Base-by-base conservation (phyloP, 1,140 invertebrate species). In the Thaumatotibia leucotreta region DNA sequence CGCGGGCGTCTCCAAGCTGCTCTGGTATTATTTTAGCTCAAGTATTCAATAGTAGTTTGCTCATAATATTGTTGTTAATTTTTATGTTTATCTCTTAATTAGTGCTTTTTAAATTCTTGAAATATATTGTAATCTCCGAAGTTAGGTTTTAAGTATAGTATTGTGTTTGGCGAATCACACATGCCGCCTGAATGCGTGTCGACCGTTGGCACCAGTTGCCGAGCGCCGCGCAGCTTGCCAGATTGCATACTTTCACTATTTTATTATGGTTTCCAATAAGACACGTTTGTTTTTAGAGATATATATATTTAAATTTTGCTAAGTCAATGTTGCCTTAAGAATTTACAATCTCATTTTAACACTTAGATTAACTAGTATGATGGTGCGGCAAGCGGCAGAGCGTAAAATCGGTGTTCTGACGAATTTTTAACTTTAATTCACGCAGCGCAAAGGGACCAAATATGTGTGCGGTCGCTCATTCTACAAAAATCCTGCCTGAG, bases 61-160 rank as follows among this genome's bases (percentile, higher is more conserved):
- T 88, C 86, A 88, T 86, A 83, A 80, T 84, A 75, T 88, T 88
- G 86, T 88, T 88, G 76, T 88, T 88, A 76, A 82, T 87, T 80
- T 79, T 83, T 79, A 79, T 84, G 39, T 77, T 82, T 83, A 76
- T 73, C 70, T 80, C 77, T 77, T 74, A 72, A 73, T 67, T 77
- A 63, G 33, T 27, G 65, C 64, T 68, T 69, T 70, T 63, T 68
- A 78, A 82, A 81, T 72, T 74, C 75, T 82, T 75, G 82, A 84
- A 77, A 77, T 80, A 74, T 71, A 75, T 79, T 84, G 75, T 83
- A 79, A 76, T 80, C 77, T 83, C 76, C 74, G 77, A 80, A 76
- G 64, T 65, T 84, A 85, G 82, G 64, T 80, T 74, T 74, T 85
- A 84, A 82, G 79, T 68, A 61, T 70, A 74, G 71, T 69, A 71